Conservation (phyloP, 2,113 vertebrate species). For the Dasyprocta punctata region DNA sequence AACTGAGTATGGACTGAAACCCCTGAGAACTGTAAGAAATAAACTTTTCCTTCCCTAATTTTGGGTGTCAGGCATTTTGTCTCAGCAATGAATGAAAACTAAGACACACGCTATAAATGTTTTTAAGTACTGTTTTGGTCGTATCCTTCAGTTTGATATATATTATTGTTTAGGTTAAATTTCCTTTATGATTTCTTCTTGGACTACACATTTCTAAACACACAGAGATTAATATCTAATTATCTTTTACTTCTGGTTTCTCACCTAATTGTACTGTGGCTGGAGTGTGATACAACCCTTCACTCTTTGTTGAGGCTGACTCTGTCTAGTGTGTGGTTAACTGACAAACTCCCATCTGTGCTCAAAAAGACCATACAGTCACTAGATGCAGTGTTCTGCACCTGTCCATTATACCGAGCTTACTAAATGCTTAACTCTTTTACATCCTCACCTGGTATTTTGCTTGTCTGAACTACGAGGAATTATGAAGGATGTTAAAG, state of each 20-base stretch:
- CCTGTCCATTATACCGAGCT: neutral
- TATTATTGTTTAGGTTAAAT: slow-evolving; percentile 32
- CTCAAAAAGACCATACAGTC: neutral
- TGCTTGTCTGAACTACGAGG: neutral
- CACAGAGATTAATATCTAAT: neutral
- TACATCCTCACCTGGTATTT: neutral
- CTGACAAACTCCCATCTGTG: too few species aligned
- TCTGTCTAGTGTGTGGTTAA: neutral
- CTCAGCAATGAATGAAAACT: too few species aligned
- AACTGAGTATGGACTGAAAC: too few species aligned
- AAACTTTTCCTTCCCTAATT: too few species aligned
- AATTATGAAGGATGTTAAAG: neutral
- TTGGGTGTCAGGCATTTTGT: too few species aligned
- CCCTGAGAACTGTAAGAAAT: too few species aligned
- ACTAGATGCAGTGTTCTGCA: neutral
- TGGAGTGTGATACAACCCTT: neutral
- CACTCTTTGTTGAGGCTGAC: neutral
- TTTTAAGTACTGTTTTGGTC: neutral
- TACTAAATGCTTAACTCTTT: neutral
- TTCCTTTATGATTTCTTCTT: slow-evolving; percentile 25
- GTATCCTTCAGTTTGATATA: neutral
- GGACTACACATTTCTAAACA: neutral
- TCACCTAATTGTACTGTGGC: neutral
- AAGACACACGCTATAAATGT: too few species aligned
- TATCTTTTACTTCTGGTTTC: slow-evolving; percentile 42